Base-by-base conservation (phyloP, 2,888 invertebrate species). In the Venusia cambrica region DNA sequence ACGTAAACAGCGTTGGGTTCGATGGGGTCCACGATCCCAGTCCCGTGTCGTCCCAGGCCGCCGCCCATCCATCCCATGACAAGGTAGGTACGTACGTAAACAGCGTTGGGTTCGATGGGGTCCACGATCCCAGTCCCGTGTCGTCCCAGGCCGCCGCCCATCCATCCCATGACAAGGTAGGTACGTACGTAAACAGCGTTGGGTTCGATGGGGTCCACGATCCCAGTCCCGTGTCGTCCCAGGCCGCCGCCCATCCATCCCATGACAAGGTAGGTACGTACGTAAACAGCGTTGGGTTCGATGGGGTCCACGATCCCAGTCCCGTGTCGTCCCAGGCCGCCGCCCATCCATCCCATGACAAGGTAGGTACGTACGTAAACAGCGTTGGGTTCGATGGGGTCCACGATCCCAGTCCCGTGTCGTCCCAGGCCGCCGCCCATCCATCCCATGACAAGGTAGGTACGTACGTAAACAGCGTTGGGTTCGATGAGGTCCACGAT, bases 271-370 rank as follows among this genome's bases (percentile, higher is more conserved):
- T n/a, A n/a, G 5, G 7, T 22, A 13, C 22, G 59, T 43, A 77
- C 78, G 34, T 73, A 74, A 1, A 45, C 36, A 4, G 64, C 54
- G 13, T 73, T 71, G 0, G 79, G 73, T 1, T 57, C 46, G 2
- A 90, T 79, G 0, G 93, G 92, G 34, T 91, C 90, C 4, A 87
- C 77, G 2, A 91, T 90, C 1, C 93, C 93, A 34, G 84, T 78
- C 1, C 85, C 89, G 4, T 78, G n/a, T n/a, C n/a, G n/a, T n/a
- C n/a, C n/a, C n/a, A n/a, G n/a, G n/a, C n/a, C n/a, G n/a, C n/a
- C n/a, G n/a, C n/a, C n/a, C n/a, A n/a, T n/a, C n/a, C n/a, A n/a
- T n/a, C n/a, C n/a, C n/a, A n/a, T n/a, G n/a, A n/a, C n/a, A n/a
- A n/a, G n/a, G n/a, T n/a, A n/a, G 5, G 7, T 22, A 13, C 22